These are phyloP conservation scores for Oncorhynchus masou DNA, from an alignment of 2,113 vertebrate genomes.

Conservation along the genomic window DNA sequence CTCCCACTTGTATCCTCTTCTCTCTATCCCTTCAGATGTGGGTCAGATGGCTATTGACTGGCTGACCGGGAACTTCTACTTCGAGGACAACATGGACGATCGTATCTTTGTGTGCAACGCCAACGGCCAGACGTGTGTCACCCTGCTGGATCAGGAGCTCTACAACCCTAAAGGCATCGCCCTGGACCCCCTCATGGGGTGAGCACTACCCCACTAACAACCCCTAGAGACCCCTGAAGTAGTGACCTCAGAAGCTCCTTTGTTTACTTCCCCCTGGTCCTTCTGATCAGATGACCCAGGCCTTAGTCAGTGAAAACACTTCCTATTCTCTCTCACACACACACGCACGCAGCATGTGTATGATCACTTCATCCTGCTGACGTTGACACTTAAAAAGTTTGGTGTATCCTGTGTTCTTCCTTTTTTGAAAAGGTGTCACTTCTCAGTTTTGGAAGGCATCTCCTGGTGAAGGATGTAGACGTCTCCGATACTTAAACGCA, in stretches of 20 bases:
- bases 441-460: conserved; percentile 27
- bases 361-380: conserved; percentile 32
- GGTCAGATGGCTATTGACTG: conserved; percentile 99
- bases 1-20: neutral
- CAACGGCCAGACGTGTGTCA: conserved; percentile 91
- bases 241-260: too few relatives aligned
- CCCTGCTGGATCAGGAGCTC: conserved; percentile 91
- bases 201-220: conserved; percentile 43
- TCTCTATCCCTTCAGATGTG: conserved; percentile 76
- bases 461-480: too few relatives aligned
- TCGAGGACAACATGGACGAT: conserved; percentile 95
- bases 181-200: conserved; percentile 95
- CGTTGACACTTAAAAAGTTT: neutral
- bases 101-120: conserved; percentile 96
- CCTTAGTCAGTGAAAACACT: conserved; percentile 28
- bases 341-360: neutral
- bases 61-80: conserved; percentile 98
- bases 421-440: conserved; percentile 40
- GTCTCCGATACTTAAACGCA: too few relatives aligned
- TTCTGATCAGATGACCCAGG: neutral
- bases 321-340: conserved; percentile 32
- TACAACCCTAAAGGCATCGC: conserved; percentile 97
- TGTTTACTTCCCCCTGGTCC: neutral
- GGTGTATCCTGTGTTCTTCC: conserved; percentile 28
- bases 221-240: neutral